Base-by-base conservation (phyloP, 2,113 vertebrate genomes). In the Mungos mungo region DNA sequence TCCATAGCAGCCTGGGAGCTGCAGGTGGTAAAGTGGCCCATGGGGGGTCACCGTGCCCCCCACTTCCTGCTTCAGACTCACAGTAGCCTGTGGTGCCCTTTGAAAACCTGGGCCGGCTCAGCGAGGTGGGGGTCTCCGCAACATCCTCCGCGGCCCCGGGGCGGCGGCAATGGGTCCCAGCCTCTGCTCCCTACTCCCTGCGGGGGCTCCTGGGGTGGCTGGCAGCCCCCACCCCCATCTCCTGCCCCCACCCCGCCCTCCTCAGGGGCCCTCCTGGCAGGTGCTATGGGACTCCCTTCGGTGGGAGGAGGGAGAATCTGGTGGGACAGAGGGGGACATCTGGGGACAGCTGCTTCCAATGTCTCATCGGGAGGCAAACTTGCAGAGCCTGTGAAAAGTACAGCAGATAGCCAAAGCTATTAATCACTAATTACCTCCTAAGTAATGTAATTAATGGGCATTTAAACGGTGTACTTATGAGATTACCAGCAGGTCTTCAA, bases 401-500 rank as follows among this genome's bases (percentile, higher is more conserved):
- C 89, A 93, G 63, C 96, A 96, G 94, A 93, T 97, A 94, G 96
- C 95, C 96, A 97, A 97, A 83, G 90, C 96, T 95, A 97, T 98
- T 98, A 98, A 97, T 97, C 95, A 98, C 97, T 97, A 97, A 98
- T 98, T 97, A 96, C 85, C 96, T 97, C 50, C 90, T 94, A 95
- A 98, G 95, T 96, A 93, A 95, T 25, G 95, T 95, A 95, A 97
- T 96, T 97, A 97, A 96, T 88, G 94, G 90, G 96, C 74, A 76
- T 96, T 96, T 94, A 90, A 93, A 63, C 80, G 93, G 91, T 95
- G 68, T 92, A 82, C 96, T 98, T 93, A 90, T 95, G 84, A 96
- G 95, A 90, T 77, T 77, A 88, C 79, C 94, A 96, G 95, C 82
- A 97, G 94, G 97, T 97, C 88, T 95, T 95, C 95, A 93, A 97